Percentiles rank a stretch among this genome's conserved stretches.
Conservation (phyloP, 2,888 invertebrate species). For the Drosophila yooni region DNA sequence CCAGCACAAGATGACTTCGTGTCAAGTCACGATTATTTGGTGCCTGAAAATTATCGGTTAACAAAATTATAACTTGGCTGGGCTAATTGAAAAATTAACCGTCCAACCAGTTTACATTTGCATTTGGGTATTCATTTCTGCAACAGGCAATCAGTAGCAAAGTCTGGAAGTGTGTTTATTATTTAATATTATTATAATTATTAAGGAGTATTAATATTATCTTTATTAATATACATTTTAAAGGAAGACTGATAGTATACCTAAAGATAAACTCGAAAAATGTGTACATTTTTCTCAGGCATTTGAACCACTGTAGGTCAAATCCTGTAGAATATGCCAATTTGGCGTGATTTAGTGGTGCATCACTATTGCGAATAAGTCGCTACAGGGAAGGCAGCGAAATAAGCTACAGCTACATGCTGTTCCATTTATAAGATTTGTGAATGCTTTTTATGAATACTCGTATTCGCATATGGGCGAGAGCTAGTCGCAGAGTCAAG, state of each 20-base stretch:
- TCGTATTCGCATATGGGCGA: slow-evolving; percentile 30
- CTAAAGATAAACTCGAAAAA: neutral
- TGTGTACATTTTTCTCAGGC: neutral
- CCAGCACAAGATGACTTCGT: slow-evolving; percentile 10
- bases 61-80: neutral
- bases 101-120: neutral
- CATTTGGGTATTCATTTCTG: neutral
- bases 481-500: slow-evolving; percentile 38
- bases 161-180: neutral
- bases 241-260: neutral
- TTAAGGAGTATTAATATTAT: neutral
- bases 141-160: neutral
- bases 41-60: neutral
- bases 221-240: neutral
- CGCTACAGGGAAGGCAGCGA: slow-evolving; percentile 34
- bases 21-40: slow-evolving; percentile 10
- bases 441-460: slow-evolving; percentile 75
- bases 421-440: slow-evolving; percentile 78
- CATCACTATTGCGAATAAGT: slow-evolving; percentile 50
- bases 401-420: slow-evolving; percentile 59
- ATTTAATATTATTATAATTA: neutral
- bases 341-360: slow-evolving; percentile 44
- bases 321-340: slow-evolving; percentile 8
- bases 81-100: slow-evolving; percentile 2
- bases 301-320: neutral